Evolutionary conservation across 2,888 invertebrate species (phyloP).

Genomic region (Eilema caniola): DNA sequence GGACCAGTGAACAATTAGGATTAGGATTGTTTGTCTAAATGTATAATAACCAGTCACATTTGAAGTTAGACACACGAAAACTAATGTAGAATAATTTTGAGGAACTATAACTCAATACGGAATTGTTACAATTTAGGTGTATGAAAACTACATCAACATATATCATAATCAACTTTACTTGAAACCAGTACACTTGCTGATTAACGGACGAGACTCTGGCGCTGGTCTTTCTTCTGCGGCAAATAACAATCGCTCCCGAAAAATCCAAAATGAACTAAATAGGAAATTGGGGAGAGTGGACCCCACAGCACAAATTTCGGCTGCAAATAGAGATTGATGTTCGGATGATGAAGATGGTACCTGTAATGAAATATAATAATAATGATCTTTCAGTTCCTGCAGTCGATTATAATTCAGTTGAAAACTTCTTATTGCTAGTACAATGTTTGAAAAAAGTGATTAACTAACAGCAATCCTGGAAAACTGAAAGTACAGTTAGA

Average conservation of each 20-base stretch:
- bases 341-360: background rate
- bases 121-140: background rate
- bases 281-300: no score
- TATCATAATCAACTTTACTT: background rate
- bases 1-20: conserved; percentile 7
- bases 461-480: background rate
- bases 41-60: background rate
- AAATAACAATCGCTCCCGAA: no score
- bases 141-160: background rate
- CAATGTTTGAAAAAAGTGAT: background rate
- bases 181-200: no score
- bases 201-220: no score
- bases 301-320: no score
- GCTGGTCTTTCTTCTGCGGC: no score
- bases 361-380: background rate
- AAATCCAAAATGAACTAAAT: no score
- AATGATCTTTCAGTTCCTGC: no score
- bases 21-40: conserved; percentile 5
- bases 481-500: background rate
- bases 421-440: background rate
- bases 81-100: background rate
- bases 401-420: background rate
- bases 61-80: background rate
- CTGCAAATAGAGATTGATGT: no score
- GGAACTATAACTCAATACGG: background rate